Base-by-base conservation (phyloP, 2,888 invertebrate genomes). In the Ochropleura leucogaster region DNA sequence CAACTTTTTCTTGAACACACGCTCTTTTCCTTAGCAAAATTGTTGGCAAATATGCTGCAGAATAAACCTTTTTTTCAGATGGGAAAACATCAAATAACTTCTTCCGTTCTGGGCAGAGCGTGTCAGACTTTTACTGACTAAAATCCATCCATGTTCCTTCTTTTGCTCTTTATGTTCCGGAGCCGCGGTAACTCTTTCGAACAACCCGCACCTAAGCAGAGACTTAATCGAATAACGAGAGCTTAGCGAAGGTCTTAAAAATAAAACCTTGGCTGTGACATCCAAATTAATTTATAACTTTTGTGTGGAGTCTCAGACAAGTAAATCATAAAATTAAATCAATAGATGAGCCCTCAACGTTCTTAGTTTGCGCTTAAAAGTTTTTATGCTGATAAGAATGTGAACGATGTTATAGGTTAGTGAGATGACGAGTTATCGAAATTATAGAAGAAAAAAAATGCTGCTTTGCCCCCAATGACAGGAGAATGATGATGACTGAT, bases 1-100 rank as follows among this genome's bases (percentile, higher is more conserved):
- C 20, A 72, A 72, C 55, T 76, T 72, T 71, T 74, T 80, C 51
- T 55, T 53, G n/a, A 47, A 40, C 6, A 62, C 40, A 60, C 64
- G 40, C 55, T 70, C 42, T 42, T 64, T 73, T 57, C 14, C 49
- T 79, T 49, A 20, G 49, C 42, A 55, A 20, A 82, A 69, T 57
- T 60, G n/a, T 40, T 66, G 3, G 49, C 3, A 49, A 75, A 82
- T 70, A 77, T 40, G 10, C 12, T 40, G 6, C 6, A 1, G 12
- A 65, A 62, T 68, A 49, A 47, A 14, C 12, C 0, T 20, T 20
- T 30, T 30, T n/a, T n/a, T n/a, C n/a, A n/a, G n/a, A n/a, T n/a
- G n/a, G n/a, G n/a, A n/a, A n/a, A n/a, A n/a, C n/a, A n/a, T n/a
- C 30, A 30, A 30, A 30, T 30, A 30, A 30, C 30, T 30, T 30